phyloP scores from a whole-genome alignment of 2,888 invertebrate genomes.

The Coelogynopora nodosa region DNA sequence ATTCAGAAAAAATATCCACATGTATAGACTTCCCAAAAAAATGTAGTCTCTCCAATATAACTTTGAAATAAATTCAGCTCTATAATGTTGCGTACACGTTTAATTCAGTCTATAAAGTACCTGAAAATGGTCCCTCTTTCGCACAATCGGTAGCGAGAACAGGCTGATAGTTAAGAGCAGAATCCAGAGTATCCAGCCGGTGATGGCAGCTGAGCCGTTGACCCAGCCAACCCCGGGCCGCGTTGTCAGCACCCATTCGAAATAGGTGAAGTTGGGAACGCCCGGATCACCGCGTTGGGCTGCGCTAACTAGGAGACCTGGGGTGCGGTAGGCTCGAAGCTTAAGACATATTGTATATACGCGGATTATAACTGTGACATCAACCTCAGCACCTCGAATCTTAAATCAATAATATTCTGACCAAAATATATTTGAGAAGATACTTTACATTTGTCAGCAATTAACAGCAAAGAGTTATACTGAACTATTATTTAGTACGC shows the following conservation, averaged over 20 bases:
- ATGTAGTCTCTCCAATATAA: no score
- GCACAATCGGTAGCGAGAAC: constrained; percentile 80
- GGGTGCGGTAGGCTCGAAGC: background rate
- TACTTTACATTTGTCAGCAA: background rate
- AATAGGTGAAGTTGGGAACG: constrained; percentile 42
- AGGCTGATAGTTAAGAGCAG: constrained; percentile 74
- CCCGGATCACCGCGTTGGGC: background rate
- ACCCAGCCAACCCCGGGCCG: constrained; percentile 74
- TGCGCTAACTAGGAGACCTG: background rate
- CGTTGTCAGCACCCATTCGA: constrained; percentile 72
- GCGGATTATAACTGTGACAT: background rate
- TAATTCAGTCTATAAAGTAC: no score
- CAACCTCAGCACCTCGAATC: background rate
- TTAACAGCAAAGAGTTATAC: no score
- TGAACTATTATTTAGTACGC: no score
- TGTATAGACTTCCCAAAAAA: no score
- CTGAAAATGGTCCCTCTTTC: constrained; percentile 83
- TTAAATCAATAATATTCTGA: background rate
- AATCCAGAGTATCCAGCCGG: constrained; percentile 69
- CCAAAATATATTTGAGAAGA: background rate
- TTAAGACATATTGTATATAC: background rate
- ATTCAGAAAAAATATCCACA: no score
- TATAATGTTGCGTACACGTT: no score
- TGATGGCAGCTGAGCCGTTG: constrained; percentile 78
- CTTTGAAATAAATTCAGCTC: no score